Conservation (phyloP, 2,113 vertebrate genomes). For the Chitala chitala region DNA sequence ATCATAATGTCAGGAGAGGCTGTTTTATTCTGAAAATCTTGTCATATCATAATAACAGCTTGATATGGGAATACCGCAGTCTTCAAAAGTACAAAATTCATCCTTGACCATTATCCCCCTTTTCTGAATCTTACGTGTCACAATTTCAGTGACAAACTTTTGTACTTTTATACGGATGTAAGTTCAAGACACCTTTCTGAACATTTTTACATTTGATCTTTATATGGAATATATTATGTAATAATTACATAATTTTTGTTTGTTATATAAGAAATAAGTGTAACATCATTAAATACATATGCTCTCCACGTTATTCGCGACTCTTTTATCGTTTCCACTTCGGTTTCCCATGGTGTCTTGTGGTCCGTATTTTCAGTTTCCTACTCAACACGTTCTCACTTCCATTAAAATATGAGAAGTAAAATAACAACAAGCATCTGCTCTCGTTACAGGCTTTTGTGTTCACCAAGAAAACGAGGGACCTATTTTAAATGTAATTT, state of each 20-base stretch:
- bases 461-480: too few relatives aligned
- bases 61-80: too few relatives aligned
- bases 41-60: too few relatives aligned
- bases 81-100: too few relatives aligned
- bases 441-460: not conserved
- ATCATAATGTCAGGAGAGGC: too few relatives aligned
- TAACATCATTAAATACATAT: not conserved
- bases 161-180: conserved; percentile 7
- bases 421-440: not conserved
- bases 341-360: not conserved
- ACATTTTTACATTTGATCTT: conserved; percentile 7
- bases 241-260: conserved; percentile 6
- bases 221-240: conserved; percentile 10
- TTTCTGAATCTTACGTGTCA: not conserved
- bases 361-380: not conserved
- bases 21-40: too few relatives aligned
- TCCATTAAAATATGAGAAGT: not conserved
- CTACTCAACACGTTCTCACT: not conserved
- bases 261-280: conserved; percentile 12
- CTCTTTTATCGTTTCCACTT: not conserved
- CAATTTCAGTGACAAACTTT: not conserved
- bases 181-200: not conserved
- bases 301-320: not conserved
- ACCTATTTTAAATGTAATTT: too few relatives aligned
- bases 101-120: too few relatives aligned